These are phyloP conservation scores for Chaetorhynchus papuensis DNA, from an alignment of 2,113 vertebrate species.

Conservation along the genomic window DNA sequence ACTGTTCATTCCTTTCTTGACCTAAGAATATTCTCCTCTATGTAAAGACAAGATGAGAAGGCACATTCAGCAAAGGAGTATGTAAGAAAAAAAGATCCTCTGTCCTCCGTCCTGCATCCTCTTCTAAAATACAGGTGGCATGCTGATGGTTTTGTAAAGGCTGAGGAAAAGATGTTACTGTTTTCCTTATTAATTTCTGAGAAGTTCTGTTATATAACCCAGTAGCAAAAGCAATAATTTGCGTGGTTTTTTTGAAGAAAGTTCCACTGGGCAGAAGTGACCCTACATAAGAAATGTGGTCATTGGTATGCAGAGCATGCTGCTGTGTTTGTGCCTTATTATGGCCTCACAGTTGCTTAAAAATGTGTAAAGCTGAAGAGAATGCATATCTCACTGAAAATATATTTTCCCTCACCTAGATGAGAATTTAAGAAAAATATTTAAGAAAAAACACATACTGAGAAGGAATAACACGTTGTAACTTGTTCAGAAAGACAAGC, in stretches of 20 bases:
- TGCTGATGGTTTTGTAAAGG: background rate
- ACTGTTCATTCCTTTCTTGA: background rate
- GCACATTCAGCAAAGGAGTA: background rate
- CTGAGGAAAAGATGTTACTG: background rate
- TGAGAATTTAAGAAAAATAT: background rate
- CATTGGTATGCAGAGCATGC: background rate
- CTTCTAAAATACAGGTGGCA: background rate
- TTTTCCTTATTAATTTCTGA: background rate
- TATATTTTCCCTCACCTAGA: background rate
- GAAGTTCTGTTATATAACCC: background rate
- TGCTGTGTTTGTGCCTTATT: background rate
- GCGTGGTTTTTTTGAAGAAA: background rate
- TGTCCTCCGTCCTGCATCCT: background rate
- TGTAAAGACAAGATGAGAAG: background rate
- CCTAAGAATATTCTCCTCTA: background rate
- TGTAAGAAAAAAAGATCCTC: background rate
- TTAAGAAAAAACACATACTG: background rate
- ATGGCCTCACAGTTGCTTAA: background rate
- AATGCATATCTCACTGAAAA: slow-evolving; percentile 2
- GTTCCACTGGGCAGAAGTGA: background rate
- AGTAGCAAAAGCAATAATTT: background rate
- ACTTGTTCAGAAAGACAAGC: background rate
- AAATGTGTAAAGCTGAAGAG: slow-evolving; percentile 4
- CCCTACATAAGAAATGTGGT: background rate
- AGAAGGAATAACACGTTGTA: background rate